Evolutionary conservation across 2,888 invertebrate genomes (phyloP), one percentile per base, ranked within the genome.

Genomic region (Clostera curtula): DNA sequence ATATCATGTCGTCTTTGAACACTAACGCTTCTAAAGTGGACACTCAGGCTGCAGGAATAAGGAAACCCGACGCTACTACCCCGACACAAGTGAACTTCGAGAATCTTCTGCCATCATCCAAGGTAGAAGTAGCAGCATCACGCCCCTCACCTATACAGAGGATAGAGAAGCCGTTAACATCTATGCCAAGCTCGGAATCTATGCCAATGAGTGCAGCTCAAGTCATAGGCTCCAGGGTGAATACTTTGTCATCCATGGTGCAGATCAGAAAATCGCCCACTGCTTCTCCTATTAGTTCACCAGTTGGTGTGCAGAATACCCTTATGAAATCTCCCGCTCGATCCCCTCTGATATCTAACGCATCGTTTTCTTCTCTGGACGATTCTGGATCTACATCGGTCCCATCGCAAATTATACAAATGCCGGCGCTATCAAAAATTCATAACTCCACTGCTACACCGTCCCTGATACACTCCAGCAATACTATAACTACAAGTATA

Each of bases 1-100:
- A 88, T 3, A 82, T 91, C 24, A 76, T 91, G 62, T 90, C 91
- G 0, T 90, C 90, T 0, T 56, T 90, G 14, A 88, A 88, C 35
- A 56, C 67, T 4, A 71, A 61, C 24, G 43, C 87, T 0, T 84
- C 87, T 16, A 86, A 88, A 39, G 71, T 72, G 2, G 77, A 85
- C 16, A 57, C 76, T 20, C 77, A 85, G 41, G 70, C 75, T n/a
- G n/a, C n/a, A 8, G 74, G 86, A 2, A 71, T 85, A 22, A 84
- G 88, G 29, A 85, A 85, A 26, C 65, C 57, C 18, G 63, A 54
- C 34, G 82, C 83, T 19, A 58, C 67, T 3, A 64, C 77, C 12
- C 79, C 82, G 0, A 80, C 80, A 3, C 84, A 84, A 63, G 83
- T 85, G 0, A 85, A 85, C 41, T 85, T 83, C 40, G 85, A 85